These are phyloP conservation scores for Apamea epomidion DNA, from an alignment of 2,888 invertebrate genomes.

Conservation along the genomic window DNA sequence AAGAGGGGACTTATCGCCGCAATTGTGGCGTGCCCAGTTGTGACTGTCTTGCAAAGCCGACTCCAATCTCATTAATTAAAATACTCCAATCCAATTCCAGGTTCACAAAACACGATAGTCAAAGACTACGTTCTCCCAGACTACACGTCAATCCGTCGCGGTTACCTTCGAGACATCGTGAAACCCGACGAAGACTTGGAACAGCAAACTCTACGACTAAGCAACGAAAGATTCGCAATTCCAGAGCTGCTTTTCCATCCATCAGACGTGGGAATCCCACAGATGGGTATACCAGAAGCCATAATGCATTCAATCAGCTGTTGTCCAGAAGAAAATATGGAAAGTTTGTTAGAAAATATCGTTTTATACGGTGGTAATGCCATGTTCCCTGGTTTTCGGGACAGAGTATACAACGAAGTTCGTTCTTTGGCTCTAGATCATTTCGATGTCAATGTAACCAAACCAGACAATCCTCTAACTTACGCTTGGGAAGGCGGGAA, in stretches of 20 bases:
- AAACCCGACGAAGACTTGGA: slow-evolving; percentile 88
- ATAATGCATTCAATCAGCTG: slow-evolving; percentile 94
- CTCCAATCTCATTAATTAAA: no score
- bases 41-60: no score
- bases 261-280: slow-evolving; percentile 97
- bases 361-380: slow-evolving; percentile 95
- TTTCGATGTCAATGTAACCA: slow-evolving; percentile 93
- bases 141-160: slow-evolving; percentile 96
- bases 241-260: slow-evolving; percentile 99
- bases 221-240: slow-evolving; percentile 98
- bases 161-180: slow-evolving; percentile 90
- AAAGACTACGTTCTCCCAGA: slow-evolving; percentile 99
- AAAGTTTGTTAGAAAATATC: slow-evolving; percentile 95
- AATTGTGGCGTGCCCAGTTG: no score
- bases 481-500: slow-evolving; percentile 98
- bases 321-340: slow-evolving; percentile 94
- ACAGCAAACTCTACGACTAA: slow-evolving; percentile 95
- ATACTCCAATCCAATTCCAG: slow-evolving; percentile 69
- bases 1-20: no score
- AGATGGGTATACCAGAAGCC: slow-evolving; percentile 98
- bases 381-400: slow-evolving; percentile 95
- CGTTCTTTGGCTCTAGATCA: slow-evolving; percentile 94
- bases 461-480: slow-evolving; percentile 92
- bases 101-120: slow-evolving; percentile 92
- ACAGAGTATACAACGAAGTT: slow-evolving; percentile 92